Evolutionary conservation across 2,888 invertebrate genomes (phyloP).

Genomic region (Amphipoea lucens): DNA sequence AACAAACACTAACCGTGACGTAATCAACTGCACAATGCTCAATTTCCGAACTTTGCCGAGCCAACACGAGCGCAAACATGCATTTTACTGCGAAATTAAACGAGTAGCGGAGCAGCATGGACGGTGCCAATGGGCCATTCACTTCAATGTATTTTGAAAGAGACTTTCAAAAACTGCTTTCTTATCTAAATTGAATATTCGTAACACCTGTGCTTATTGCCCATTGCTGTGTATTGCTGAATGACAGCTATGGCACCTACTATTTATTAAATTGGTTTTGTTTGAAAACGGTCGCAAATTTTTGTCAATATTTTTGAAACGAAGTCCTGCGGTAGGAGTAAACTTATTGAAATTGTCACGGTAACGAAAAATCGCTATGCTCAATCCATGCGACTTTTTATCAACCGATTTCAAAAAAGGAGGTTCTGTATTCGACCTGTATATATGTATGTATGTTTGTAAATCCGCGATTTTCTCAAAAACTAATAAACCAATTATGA

Average conservation of each 20-base stretch:
- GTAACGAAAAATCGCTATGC: no score
- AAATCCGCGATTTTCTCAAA: no score
- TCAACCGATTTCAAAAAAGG: no score
- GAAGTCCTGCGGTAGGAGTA: no score
- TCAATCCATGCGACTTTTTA: no score
- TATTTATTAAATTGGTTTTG: not conserved
- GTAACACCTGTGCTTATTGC: conserved; percentile 62
- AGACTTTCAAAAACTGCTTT: conserved; percentile 38
- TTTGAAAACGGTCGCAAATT: no score
- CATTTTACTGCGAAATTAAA: conserved; percentile 45
- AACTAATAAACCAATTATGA: no score
- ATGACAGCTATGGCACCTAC: conserved; percentile 38
- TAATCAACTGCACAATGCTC: conserved; percentile 22
- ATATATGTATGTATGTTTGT: no score
- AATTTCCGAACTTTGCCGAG: conserved; percentile 32
- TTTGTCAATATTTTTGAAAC: no score
- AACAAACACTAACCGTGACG: conserved; percentile 3
- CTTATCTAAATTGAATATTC: conserved; percentile 70
- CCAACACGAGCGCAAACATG: conserved; percentile 34
- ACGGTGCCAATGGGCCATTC: conserved; percentile 46
- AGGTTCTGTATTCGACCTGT: no score
- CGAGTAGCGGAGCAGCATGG: not conserved
- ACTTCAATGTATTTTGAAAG: conserved; percentile 39
- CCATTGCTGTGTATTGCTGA: conserved; percentile 45
- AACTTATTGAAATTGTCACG: no score